A percentile compares a stretch with the other conserved stretches of the same genome.
Conservation (phyloP, 1,140 invertebrate genomes). For the Muscidifurax raptorellus region DNA sequence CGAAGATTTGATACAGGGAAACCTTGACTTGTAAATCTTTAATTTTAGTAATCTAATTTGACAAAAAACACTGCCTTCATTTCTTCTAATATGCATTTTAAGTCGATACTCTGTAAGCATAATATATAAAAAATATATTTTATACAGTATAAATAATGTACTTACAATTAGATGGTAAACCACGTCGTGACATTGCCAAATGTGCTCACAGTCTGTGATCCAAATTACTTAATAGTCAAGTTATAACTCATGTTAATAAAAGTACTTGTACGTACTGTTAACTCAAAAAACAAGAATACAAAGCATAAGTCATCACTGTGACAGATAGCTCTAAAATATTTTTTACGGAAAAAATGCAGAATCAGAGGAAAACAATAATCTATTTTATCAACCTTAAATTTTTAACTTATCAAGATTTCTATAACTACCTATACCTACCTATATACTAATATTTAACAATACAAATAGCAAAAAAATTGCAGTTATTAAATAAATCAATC, state of each 20-base stretch:
- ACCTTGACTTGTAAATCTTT: no score
- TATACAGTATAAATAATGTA: conserved; percentile 22
- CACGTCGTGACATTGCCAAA: conserved; percentile 40
- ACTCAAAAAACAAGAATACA: conserved; percentile 23
- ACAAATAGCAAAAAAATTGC: neutral
- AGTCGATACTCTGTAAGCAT: neutral
- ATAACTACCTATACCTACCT: neutral
- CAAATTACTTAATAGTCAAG: conserved; percentile 19
- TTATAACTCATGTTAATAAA: conserved; percentile 16
- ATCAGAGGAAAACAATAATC: neutral
- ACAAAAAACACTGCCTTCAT: neutral
- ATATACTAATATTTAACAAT: neutral
- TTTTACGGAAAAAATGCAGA: neutral
- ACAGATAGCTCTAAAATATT: conserved; percentile 12
- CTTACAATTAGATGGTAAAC: conserved; percentile 8
- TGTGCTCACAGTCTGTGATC: conserved; percentile 49
- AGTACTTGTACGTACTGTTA: conserved; percentile 23
- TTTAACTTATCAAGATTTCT: neutral
- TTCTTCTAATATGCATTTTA: no score
- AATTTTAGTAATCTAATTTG: neutral
- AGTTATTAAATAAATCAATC: neutral
- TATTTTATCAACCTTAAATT: neutral
- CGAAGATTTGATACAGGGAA: no score
- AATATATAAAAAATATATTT: neutral
- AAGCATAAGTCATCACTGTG: neutral